Evolutionary conservation across 2,113 vertebrate genomes (phyloP).

Genomic region (Hoplias malabaricus): DNA sequence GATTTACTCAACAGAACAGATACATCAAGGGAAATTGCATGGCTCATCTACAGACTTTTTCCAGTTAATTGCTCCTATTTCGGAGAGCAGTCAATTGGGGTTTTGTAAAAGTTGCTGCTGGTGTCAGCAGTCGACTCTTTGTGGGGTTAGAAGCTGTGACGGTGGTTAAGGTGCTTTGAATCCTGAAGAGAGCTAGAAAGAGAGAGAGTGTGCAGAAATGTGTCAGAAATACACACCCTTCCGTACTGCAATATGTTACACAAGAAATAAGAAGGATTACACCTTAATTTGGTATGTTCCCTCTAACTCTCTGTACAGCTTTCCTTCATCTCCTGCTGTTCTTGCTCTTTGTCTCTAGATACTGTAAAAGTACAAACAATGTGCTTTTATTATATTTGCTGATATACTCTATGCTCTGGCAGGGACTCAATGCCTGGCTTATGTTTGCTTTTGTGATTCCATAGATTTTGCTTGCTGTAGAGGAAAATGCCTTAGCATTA

Average conservation of each 20-base stretch:
- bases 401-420: not conserved
- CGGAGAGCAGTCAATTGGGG: not conserved
- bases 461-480: constrained; percentile 17
- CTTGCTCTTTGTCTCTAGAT: not conserved
- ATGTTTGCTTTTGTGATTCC: constrained; percentile 1
- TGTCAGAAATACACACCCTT: not conserved
- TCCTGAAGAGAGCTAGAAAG: not conserved
- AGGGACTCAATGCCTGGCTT: not conserved
- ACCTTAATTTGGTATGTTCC: not conserved
- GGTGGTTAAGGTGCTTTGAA: not conserved
- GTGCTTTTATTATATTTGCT: constrained; percentile 25
- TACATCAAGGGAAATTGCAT: not conserved
- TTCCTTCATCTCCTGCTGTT: not conserved
- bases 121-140: not conserved
- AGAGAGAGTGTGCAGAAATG: not conserved
- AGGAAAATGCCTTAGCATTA: constrained; percentile 9
- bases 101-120: not conserved
- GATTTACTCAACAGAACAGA: not conserved
- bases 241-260: not conserved
- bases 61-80: not conserved
- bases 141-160: not conserved
- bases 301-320: not conserved
- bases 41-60: not conserved
- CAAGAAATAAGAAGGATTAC: not conserved
- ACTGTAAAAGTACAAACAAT: constrained; percentile 12